phyloP scores from a whole-genome alignment of 2,797 vertebrate genomes.

The Cossypha heuglini region DNA sequence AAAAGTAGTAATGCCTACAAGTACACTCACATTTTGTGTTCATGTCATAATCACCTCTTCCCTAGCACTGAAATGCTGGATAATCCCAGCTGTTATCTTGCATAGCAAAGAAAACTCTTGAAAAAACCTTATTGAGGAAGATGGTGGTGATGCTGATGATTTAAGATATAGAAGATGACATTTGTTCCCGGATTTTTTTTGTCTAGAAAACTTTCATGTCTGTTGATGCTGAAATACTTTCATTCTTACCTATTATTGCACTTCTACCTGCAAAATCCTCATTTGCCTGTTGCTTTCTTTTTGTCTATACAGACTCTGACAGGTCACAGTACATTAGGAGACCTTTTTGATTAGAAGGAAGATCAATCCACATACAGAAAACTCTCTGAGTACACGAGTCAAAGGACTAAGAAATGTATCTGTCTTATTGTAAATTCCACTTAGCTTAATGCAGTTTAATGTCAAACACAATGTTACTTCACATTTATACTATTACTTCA shows the following conservation, averaged over 20 bases:
- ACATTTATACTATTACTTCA: neutral
- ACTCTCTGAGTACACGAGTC: neutral
- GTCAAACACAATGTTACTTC: neutral
- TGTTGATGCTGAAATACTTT: neutral
- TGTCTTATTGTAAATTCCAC: neutral
- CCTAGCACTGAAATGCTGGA: neutral
- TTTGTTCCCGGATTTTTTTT: neutral
- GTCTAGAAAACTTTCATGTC: neutral
- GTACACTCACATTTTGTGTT: neutral
- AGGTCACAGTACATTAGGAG: neutral
- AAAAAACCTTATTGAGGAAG: neutral
- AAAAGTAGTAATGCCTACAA: neutral
- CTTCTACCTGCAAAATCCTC: neutral
- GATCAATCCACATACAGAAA: neutral
- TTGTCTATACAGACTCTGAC: neutral
- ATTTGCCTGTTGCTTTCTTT: neutral
- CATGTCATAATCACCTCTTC: neutral
- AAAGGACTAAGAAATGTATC: neutral
- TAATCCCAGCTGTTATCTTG: neutral
- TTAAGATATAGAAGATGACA: neutral
- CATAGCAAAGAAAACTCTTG: neutral
- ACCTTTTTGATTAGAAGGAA: neutral
- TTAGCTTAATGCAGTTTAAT: neutral
- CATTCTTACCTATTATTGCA: fast-evolving
- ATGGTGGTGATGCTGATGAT: neutral